phyloP scores from a whole-genome alignment of 2,797 vertebrate species.

The Gastrophryne carolinensis region DNA sequence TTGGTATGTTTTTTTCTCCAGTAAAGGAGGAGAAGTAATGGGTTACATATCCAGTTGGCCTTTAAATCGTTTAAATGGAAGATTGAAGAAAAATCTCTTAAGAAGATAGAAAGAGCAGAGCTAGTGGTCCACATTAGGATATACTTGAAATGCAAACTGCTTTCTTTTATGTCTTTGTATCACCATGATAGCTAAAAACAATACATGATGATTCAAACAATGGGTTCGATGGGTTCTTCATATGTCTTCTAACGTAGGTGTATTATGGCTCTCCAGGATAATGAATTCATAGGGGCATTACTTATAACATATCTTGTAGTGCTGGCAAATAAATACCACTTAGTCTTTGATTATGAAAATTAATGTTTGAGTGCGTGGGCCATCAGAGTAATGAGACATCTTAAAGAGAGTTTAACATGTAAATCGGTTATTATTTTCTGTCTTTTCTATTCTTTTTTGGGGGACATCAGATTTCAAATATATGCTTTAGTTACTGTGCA shows the following conservation, averaged over 20 bases:
- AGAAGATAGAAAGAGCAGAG: no score
- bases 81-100: no score
- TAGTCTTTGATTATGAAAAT: slow-evolving; percentile 34
- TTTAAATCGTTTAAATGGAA: no score
- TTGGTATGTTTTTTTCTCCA: no score
- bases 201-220: neutral
- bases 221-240: no score
- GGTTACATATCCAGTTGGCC: no score
- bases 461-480: no score
- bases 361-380: slow-evolving; percentile 8
- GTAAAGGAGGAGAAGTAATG: no score
- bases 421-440: neutral
- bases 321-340: slow-evolving; percentile 17
- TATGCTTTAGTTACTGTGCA: neutral
- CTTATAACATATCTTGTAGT: slow-evolving; percentile 2
- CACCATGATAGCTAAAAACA: neutral
- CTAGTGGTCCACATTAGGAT: no score
- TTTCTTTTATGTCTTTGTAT: no score
- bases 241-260: neutral
- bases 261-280: neutral
- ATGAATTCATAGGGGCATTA: slow-evolving; percentile 9
- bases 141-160: no score
- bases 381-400: slow-evolving; percentile 6
- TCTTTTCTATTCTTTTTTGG: neutral
- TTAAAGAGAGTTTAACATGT: slow-evolving; percentile 1